phyloP scores from a whole-genome alignment of 1,140 invertebrate species.

The Antheraea pernyi region DNA sequence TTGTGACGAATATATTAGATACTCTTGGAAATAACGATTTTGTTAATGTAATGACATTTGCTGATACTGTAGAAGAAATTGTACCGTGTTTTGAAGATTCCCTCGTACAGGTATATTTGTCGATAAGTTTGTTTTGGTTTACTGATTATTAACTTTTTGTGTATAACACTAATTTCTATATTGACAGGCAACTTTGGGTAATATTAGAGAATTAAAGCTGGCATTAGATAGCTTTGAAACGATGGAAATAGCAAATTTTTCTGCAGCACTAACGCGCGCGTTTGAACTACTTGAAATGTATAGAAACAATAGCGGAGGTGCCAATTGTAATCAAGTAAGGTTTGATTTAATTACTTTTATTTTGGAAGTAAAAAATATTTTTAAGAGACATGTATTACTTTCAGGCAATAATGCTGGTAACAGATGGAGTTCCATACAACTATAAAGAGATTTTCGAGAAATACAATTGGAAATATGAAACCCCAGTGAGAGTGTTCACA shows the following conservation, averaged over 20 bases:
- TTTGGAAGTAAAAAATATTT: not conserved
- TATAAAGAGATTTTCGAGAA: constrained; percentile 94
- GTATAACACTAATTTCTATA: not conserved
- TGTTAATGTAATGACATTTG: constrained; percentile 96
- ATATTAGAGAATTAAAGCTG: constrained; percentile 91
- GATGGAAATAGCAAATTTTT: constrained; percentile 96
- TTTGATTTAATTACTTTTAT: constrained; percentile 14
- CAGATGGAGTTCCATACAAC: constrained; percentile 97
- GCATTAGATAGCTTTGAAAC: constrained; percentile 89
- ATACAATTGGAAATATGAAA: constrained; percentile 90
- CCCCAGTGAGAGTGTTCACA: constrained; percentile 96
- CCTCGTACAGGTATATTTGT: constrained; percentile 86
- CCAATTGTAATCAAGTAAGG: constrained; percentile 81
- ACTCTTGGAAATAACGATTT: constrained; percentile 99
- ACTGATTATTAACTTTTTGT: not conserved
- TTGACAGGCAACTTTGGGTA: constrained; percentile 90
- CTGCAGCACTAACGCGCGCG: constrained; percentile 91
- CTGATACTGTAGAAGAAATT: constrained; percentile 86
- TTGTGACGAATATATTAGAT: constrained; percentile 96
- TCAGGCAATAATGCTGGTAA: constrained; percentile 98
- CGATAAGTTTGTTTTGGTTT: not conserved
- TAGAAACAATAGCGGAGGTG: constrained; percentile 80
- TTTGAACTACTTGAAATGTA: constrained; percentile 90
- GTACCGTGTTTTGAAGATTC: constrained; percentile 93
- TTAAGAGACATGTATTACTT: constrained; percentile 13